Evolutionary conservation across 2,113 vertebrate species (phyloP).

Genomic region (Archilochus colubris): DNA sequence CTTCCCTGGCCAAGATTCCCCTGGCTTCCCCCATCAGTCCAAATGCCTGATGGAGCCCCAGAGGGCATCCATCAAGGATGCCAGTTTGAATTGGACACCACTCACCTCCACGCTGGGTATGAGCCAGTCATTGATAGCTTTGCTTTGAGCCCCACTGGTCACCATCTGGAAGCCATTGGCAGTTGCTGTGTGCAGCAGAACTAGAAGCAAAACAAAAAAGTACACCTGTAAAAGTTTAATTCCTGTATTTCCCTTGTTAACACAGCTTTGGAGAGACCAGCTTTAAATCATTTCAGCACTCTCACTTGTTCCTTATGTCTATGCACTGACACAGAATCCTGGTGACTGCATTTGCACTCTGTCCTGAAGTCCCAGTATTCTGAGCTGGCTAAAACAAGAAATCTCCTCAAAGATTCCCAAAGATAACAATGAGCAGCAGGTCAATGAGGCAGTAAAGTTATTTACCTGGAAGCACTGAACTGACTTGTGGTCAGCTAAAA

Average conservation of each 20-base stretch:
- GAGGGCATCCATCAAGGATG: neutral
- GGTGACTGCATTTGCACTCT: neutral
- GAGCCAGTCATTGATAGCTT: constrained; percentile 95
- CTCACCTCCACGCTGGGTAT: constrained; percentile 97
- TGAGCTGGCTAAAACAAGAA: neutral
- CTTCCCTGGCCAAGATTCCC: neutral
- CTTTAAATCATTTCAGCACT: neutral
- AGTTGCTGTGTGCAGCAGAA: constrained; percentile 93
- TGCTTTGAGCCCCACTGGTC: constrained; percentile 95
- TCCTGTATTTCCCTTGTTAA: neutral
- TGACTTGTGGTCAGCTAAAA: neutral
- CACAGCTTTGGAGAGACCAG: neutral
- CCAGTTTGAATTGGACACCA: neutral
- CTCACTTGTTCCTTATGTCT: neutral
- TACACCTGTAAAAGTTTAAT: neutral
- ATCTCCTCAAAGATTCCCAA: neutral
- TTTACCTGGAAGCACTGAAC: neutral
- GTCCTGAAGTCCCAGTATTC: neutral
- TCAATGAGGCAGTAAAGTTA: neutral
- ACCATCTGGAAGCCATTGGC: constrained; percentile 99
- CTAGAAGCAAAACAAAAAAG: constrained; percentile 57
- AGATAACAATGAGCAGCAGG: neutral
- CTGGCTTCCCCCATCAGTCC: neutral
- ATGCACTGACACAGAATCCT: neutral
- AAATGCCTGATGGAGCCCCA: neutral